Evolutionary conservation across 2,888 invertebrate species (phyloP), one percentile per base, ranked within the genome.

Genomic region (Quadroppia sp.): DNA sequence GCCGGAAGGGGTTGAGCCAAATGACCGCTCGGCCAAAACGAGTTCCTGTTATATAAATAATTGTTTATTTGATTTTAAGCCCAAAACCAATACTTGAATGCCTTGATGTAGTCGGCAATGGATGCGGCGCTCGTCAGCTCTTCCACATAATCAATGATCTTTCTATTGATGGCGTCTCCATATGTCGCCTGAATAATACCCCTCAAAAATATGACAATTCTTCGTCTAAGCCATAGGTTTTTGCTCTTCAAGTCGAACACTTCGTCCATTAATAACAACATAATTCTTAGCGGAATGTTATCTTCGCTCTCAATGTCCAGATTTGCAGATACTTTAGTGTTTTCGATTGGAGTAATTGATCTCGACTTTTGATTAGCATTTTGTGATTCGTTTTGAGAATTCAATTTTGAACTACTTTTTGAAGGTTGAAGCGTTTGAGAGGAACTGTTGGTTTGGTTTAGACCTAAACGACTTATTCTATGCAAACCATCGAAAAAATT

Each of bases 101-200:
- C 86, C 81, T 89, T 88, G 75, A 95, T 85, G 83, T 94, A 94
- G 80, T 90, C 90, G 0, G 93, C 91, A 61, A 95, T 90, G 81
- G 92, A 92, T 77, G 90, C 88, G 0, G 94, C 92, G 77, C 92
- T 91, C 0, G 94, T 94, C 79, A 93, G 84, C 76, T 88, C 88
- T 30, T 91, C 89, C 1, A 95, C 93, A 80, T 91, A 89, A 80
- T 94, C 94, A 71, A 94, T 86, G 76, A 95, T 94, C 81, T 91
- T 88, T 79, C 92, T 85, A 82, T 92, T 92, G 50, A 92, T 90
- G 78, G 89, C 89, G 80, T 91, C 90, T 25, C 91, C 91, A 80
- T 90, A 89, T 85, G 90, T 89, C 23, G 90, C 88, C 77, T 90
- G 87, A 70, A 92, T 87, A 73, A 92, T 88, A 83, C 91, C 90